phyloP scores from a whole-genome alignment of 2,888 invertebrate genomes.

The Pristionchus mayeri region DNA sequence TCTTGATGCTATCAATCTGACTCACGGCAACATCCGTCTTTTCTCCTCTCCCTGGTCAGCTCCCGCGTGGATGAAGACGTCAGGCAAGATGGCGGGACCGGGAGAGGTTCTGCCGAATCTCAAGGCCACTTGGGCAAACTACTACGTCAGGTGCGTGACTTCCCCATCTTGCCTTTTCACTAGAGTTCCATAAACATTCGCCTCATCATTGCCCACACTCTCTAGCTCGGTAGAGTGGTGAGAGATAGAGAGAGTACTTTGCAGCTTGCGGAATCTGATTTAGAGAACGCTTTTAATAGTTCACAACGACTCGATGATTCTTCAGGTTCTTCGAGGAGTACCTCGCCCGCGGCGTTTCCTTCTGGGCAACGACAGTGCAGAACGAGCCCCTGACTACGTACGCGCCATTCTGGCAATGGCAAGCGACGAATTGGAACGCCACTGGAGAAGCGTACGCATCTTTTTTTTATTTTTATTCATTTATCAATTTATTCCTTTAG shows the following conservation, averaged over 20 bases:
- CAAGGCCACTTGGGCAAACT: background rate
- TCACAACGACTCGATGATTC: too few relatives aligned
- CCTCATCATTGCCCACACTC: too few relatives aligned
- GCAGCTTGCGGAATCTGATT: too few relatives aligned
- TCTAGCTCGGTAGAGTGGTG: too few relatives aligned
- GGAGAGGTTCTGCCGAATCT: background rate
- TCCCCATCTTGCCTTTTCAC: background rate
- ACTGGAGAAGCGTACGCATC: background rate
- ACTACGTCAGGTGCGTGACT: background rate
- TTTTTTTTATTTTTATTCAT: too few relatives aligned
- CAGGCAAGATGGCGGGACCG: conserved; percentile 19
- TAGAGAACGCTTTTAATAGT: too few relatives aligned
- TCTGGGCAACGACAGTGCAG: conserved; percentile 46
- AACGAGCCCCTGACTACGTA: conserved; percentile 23
- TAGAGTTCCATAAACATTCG: too few relatives aligned
- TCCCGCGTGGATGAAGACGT: conserved; percentile 19
- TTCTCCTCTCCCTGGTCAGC: conserved; percentile 22
- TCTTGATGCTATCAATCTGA: background rate
- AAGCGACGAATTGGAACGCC: conserved; percentile 40
- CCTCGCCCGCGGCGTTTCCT: background rate
- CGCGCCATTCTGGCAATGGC: background rate
- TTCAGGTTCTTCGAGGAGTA: conserved; percentile 47
- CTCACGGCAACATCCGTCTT: background rate
- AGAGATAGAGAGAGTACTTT: too few relatives aligned
- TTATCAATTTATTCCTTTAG: too few relatives aligned